Evolutionary conservation across 2,888 invertebrate species (phyloP), one percentile per base, ranked within the genome.

Genomic region (Andrena hattorfiana): DNA sequence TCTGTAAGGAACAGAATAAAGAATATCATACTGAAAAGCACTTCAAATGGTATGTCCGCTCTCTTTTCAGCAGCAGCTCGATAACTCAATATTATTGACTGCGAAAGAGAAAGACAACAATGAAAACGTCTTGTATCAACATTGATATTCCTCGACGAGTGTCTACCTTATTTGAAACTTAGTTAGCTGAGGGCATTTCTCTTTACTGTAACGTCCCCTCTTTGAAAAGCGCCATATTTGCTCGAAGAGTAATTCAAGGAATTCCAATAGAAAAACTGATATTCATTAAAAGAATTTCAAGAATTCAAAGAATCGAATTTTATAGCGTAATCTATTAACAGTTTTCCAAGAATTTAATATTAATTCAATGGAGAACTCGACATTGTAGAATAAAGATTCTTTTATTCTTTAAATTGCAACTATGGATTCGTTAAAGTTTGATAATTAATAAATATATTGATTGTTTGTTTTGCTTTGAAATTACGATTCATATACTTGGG

Each of bases 41-140:
- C 71, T 77, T 71, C 48, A 62, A 51, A 72, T 51, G 20, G 63
- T 75, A 75, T 51, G 72, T 32, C 32, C 35, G 23, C 60, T 59
- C 35, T 48, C 59, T 42, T 64, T 59, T 54, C 49, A 59, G 7
- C 26, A 48, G 56, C 54, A 28, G 49, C 20, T 67, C 26, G 72
- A 49, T 59, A 72, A 54, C 59, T 51, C 64, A 54, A 72, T 72
- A 83, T 81, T 81, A 83, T 77, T 81, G 81, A 71, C 74, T 54
- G 8, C 42, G 56, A n/a, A 10, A 26, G 42, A 23, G 13, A 76
- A 66, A 72, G 66, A 63, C 76, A 72, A 81, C 66, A 60, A 71
- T 69, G 71, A 73, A 69, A 76, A 66, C 35, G 49, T 72, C 76
- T 30, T 74, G 66, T 67, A 63, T 63, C 80, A 74, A 74, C 70